A percentile compares a stretch with the other conserved stretches of the same genome.
Evolutionary conservation across 2,113 vertebrate genomes (phyloP).

Genomic region (Bubo scandiacus): DNA sequence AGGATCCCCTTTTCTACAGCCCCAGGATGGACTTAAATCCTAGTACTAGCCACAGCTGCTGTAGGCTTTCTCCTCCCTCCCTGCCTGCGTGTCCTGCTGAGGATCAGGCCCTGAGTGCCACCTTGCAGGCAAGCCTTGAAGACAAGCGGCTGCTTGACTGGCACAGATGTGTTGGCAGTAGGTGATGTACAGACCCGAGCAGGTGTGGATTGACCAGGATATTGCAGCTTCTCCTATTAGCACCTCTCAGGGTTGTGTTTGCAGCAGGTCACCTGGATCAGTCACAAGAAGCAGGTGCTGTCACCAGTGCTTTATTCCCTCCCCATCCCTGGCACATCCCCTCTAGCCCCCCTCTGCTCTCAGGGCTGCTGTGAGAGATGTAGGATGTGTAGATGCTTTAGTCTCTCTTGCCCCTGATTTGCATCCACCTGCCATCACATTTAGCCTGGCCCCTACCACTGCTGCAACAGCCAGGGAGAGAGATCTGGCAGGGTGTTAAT

Average conservation of each 20-base stretch:
- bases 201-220: not conserved
- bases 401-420: not conserved
- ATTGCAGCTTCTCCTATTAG: not conserved
- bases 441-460: not conserved
- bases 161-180: not conserved
- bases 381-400: not conserved
- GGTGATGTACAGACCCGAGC: not conserved
- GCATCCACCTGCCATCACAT: not conserved
- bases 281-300: not conserved
- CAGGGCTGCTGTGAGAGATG: not conserved
- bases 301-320: not conserved
- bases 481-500: conserved; percentile 49
- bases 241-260: not conserved
- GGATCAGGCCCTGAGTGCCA: not conserved
- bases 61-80: not conserved
- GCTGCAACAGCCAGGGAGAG: not conserved
- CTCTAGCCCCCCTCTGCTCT: not conserved
- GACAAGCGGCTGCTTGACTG: not conserved
- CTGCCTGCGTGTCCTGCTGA: not conserved
- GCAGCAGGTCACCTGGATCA: not conserved
- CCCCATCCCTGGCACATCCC: accelerated
- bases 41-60: not conserved
- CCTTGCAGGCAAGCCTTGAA: not conserved
- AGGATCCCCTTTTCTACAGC: not conserved
- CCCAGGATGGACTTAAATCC: not conserved